A percentile compares a stretch with the other conserved stretches of the same genome.
phyloP scores from a whole-genome alignment of 2,888 invertebrate species.

The Dolichomitus sp. region DNA sequence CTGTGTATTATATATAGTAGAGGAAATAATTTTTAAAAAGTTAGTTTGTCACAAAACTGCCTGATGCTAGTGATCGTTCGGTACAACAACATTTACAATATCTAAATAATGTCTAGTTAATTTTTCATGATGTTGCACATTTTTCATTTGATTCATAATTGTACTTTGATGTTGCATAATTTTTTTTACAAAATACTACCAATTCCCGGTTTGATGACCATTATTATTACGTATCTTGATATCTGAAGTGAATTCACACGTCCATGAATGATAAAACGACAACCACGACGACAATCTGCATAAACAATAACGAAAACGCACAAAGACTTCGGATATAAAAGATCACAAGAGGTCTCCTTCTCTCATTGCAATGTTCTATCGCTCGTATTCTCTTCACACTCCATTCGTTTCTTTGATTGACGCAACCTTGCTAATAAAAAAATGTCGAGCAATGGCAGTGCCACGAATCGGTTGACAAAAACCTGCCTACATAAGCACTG shows the following conservation, averaged over 20 bases:
- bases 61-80: background rate
- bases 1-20: background rate
- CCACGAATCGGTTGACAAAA: constrained; percentile 12
- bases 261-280: background rate
- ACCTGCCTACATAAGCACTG: constrained; percentile 3
- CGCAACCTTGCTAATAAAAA: constrained; percentile 11
- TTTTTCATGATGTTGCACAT: background rate
- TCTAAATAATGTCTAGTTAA: background rate
- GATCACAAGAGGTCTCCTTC: background rate
- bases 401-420: constrained; percentile 11
- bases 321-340: constrained; percentile 2
- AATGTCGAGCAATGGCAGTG: background rate
- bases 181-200: background rate
- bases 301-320: constrained; percentile 7
- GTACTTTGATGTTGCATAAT: background rate
- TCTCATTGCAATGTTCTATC: background rate
- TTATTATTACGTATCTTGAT: background rate
- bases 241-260: background rate
- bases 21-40: background rate
- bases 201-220: background rate
- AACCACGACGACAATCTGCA: background rate
- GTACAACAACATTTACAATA: background rate
- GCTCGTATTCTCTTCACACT: constrained; percentile 14
- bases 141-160: background rate
- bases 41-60: background rate